Conservation (phyloP, 2,888 invertebrate species). For the Andricus quercusramuli region DNA sequence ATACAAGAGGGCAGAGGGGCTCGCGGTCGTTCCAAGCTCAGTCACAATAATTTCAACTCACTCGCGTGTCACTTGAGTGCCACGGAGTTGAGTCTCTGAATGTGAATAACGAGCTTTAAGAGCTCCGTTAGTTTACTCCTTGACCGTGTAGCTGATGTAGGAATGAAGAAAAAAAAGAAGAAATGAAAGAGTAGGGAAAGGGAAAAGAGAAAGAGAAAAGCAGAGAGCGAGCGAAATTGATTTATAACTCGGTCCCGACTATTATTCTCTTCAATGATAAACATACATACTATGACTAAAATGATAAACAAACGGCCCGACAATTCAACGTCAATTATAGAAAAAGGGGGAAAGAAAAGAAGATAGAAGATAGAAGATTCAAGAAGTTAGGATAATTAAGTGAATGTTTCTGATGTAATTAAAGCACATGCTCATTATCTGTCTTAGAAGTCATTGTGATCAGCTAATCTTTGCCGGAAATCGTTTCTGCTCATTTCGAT, state of each 20-base stretch:
- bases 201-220: slow-evolving; percentile 38
- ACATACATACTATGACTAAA: slow-evolving; percentile 5
- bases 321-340: slow-evolving; percentile 4
- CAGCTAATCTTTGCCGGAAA: neutral
- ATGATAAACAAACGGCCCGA: slow-evolving; percentile 30
- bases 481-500: neutral
- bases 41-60: slow-evolving; percentile 33
- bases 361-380: neutral
- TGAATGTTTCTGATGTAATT: slow-evolving; percentile 7
- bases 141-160: slow-evolving; percentile 6
- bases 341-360: neutral
- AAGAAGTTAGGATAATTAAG: slow-evolving; percentile 13
- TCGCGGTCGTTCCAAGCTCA: slow-evolving; percentile 23
- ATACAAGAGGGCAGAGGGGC: neutral
- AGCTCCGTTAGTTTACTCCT: slow-evolving; percentile 31
- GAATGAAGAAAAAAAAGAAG: slow-evolving; percentile 10
- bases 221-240: slow-evolving; percentile 43
- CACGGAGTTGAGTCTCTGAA: slow-evolving; percentile 10
- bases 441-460: neutral
- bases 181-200: slow-evolving; percentile 16
- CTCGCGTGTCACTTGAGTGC: slow-evolving; percentile 35
- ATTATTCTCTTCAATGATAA: slow-evolving; percentile 26
- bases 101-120: slow-evolving; percentile 2
- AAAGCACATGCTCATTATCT: slow-evolving; percentile 20
- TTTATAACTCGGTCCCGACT: slow-evolving; percentile 25